These are phyloP conservation scores for Antechinus flavipes DNA, from an alignment of 2,113 vertebrate genomes.

Conservation along the genomic window DNA sequence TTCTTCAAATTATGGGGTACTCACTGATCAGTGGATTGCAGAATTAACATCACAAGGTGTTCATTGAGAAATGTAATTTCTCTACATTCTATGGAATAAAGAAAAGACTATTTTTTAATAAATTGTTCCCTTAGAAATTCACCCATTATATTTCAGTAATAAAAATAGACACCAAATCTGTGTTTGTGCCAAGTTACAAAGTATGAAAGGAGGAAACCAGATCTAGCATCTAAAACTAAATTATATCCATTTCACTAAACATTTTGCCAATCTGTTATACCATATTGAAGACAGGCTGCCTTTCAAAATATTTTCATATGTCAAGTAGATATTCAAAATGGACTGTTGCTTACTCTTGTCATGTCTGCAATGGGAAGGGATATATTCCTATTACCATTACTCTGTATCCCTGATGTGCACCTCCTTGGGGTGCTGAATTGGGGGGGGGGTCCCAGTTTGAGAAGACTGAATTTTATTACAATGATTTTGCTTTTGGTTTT, in stretches of 20 bases:
- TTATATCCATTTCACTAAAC: conserved; percentile 4
- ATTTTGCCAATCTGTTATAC: conserved; percentile 19
- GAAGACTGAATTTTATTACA: no score
- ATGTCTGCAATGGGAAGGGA: neutral
- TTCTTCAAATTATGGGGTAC: neutral
- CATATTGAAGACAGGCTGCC: conserved; percentile 36
- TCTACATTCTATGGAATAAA: conserved; percentile 57
- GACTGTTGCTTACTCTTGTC: neutral
- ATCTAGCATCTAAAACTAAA: conserved; percentile 21
- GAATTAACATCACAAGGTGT: neutral
- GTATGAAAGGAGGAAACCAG: conserved; percentile 26
- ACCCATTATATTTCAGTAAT: conserved; percentile 71
- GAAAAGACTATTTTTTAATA: conserved; percentile 55
- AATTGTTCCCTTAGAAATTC: conserved; percentile 62
- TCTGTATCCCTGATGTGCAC: neutral
- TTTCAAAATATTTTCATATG: conserved; percentile 32
- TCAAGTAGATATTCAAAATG: conserved; percentile 1
- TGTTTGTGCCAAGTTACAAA: neutral
- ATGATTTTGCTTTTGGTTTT: no score
- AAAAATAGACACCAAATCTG: conserved; percentile 64
- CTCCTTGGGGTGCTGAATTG: neutral
- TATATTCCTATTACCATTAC: neutral
- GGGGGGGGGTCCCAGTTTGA: no score
- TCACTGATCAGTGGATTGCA: neutral
- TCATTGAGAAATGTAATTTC: neutral